Evolutionary conservation across 2,797 vertebrate species (phyloP).

Genomic region (Pseudocheirus occidentalis): DNA sequence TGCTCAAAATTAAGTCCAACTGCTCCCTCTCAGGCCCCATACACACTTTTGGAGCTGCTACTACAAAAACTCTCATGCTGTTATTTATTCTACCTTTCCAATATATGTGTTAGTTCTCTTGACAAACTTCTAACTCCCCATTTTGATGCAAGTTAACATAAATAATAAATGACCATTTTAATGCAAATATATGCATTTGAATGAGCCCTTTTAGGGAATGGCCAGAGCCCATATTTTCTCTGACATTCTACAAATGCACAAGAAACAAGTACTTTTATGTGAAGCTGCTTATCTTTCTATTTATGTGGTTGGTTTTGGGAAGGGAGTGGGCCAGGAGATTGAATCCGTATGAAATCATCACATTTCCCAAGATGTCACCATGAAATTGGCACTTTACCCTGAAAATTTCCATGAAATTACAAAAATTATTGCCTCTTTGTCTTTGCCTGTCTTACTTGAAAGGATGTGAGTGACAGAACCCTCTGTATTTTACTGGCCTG

Average conservation of each 20-base stretch:
- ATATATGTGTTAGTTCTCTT: not conserved
- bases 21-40: not conserved
- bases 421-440: constrained; percentile 78
- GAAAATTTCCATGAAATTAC: constrained; percentile 79
- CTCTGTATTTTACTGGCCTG: constrained; percentile 5
- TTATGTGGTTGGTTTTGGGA: constrained; percentile 40
- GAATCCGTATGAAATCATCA: constrained; percentile 78
- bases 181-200: not conserved
- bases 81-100: not conserved
- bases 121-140: not conserved
- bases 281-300: constrained; percentile 42
- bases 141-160: not conserved
- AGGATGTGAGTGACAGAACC: constrained; percentile 57
- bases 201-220: not conserved
- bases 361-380: constrained; percentile 73
- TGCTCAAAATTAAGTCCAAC: too few relatives aligned
- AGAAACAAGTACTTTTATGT: constrained; percentile 24
- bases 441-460: constrained; percentile 62
- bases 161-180: not conserved
- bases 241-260: not conserved
- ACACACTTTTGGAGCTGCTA: not conserved
- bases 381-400: constrained; percentile 75
- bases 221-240: not conserved
- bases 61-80: not conserved
- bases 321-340: constrained; percentile 57